A percentile compares a stretch with the other conserved stretches of the same genome.
Evolutionary conservation across 2,797 vertebrate genomes (phyloP).

Genomic region (Acestrorhynchus altus): DNA sequence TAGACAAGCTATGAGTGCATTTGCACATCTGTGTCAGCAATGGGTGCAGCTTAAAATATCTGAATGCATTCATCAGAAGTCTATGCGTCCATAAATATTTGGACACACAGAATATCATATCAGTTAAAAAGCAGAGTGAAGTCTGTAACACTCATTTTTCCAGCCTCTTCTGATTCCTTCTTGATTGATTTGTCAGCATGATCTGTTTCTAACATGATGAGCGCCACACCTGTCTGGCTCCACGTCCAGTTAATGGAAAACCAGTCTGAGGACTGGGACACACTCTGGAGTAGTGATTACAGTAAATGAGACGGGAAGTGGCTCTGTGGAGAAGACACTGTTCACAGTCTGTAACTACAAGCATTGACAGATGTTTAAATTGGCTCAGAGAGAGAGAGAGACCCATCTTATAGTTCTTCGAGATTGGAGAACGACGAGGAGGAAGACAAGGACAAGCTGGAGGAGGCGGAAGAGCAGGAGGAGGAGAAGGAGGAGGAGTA

Average conservation of each 20-base stretch:
- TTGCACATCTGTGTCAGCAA: too few relatives aligned
- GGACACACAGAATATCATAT: too few relatives aligned
- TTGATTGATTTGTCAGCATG: not conserved
- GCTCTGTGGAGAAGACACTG: not conserved
- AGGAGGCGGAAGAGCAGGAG: not conserved
- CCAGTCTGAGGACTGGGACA: not conserved
- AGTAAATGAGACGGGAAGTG: not conserved
- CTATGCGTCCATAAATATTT: too few relatives aligned
- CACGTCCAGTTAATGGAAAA: not conserved
- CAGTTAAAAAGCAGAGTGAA: too few relatives aligned
- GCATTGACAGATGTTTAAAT: not conserved
- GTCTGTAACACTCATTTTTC: too few relatives aligned
- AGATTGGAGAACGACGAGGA: not conserved
- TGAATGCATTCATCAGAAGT: too few relatives aligned
- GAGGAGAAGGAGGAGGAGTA: not conserved
- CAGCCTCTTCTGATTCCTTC: not conserved
- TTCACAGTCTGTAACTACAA: not conserved
- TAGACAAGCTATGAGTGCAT: too few relatives aligned
- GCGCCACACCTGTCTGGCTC: not conserved
- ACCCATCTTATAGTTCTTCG: too few relatives aligned
- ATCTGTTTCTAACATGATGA: slow-evolving; percentile 8
- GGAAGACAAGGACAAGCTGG: not conserved
- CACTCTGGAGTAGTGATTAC: not conserved
- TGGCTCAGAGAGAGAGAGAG: slow-evolving; percentile 11
- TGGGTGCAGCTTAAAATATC: too few relatives aligned